A percentile compares a stretch with the other conserved stretches of the same genome.
phyloP scores from a whole-genome alignment of 1,140 invertebrate species.

The Saccostrea glomerata region DNA sequence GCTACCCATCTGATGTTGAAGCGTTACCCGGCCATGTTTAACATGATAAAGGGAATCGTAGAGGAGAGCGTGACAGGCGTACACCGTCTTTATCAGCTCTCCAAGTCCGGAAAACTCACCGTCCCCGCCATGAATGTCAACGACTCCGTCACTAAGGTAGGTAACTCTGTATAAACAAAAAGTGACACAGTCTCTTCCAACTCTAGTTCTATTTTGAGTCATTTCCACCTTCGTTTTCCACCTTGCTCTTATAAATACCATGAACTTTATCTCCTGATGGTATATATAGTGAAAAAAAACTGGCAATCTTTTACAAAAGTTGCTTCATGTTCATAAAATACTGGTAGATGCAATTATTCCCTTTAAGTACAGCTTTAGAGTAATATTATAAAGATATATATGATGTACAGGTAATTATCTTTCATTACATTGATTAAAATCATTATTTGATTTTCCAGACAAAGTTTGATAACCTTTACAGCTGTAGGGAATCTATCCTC shows the following conservation, averaged over 20 bases:
- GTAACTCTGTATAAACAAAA: background rate
- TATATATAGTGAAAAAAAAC: no score
- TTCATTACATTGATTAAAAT: background rate
- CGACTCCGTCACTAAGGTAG: conserved; percentile 95
- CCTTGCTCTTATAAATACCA: no score
- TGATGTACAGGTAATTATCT: no score
- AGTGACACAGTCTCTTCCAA: no score
- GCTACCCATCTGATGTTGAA: conserved; percentile 98
- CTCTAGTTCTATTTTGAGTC: no score
- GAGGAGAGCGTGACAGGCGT: conserved; percentile 99
- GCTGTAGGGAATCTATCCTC: conserved; percentile 92
- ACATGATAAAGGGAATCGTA: conserved; percentile 97
- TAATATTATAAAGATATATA: no score
- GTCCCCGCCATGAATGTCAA: conserved; percentile 99
- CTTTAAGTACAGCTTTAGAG: no score
- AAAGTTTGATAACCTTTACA: conserved; percentile 98
- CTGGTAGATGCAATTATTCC: no score
- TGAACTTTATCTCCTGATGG: no score
- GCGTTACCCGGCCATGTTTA: conserved; percentile 96
- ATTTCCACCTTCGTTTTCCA: no score
- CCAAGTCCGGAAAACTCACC: conserved; percentile 94
- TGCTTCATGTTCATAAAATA: no score
- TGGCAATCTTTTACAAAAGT: no score
- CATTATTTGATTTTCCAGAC: conserved; percentile 81
- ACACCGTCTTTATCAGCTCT: conserved; percentile 96